Evolutionary conservation across 2,888 invertebrate species (phyloP).

Genomic region (Leptopilina syphax): DNA sequence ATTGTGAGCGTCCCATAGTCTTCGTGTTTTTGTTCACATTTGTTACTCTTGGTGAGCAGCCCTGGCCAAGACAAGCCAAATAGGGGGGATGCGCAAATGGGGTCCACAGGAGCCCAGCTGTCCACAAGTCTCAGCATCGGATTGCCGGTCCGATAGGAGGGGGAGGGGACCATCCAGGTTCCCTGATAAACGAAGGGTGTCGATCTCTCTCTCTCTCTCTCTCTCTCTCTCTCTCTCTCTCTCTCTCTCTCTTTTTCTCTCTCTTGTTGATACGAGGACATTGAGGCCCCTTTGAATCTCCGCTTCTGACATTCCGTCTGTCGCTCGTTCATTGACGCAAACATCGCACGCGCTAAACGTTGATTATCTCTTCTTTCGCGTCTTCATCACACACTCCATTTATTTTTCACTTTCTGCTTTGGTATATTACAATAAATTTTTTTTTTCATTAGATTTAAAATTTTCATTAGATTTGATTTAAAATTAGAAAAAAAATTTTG

Average conservation of each 20-base stretch:
- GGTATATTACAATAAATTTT: too few relatives aligned
- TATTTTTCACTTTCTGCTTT: neutral
- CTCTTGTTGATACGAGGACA: conserved; percentile 27
- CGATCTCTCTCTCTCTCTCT: conserved; percentile 4
- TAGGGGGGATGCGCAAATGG: conserved; percentile 50
- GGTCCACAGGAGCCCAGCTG: conserved; percentile 62
- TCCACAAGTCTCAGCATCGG: conserved; percentile 50
- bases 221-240: too few relatives aligned
- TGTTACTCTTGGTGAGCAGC: conserved; percentile 53
- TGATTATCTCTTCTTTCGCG: conserved; percentile 36
- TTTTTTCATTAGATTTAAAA: too few relatives aligned
- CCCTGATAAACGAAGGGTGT: conserved; percentile 41
- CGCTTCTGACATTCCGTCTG: conserved; percentile 38
- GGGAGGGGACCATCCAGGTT: conserved; percentile 28
- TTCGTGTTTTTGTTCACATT: conserved; percentile 64
- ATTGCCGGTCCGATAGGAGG: conserved; percentile 30
- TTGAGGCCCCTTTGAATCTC: conserved; percentile 41
- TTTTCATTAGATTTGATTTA: too few relatives aligned
- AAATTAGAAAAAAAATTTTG: too few relatives aligned
- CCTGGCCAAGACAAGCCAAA: conserved; percentile 44
- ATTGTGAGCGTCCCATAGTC: conserved; percentile 69
- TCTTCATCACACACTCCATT: conserved; percentile 26
- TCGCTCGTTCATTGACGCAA: conserved; percentile 31
- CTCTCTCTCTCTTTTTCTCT: too few relatives aligned
- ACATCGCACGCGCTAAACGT: conserved; percentile 36